Base-by-base conservation (phyloP, 2,888 invertebrate species). In the Limnephilus lunatus region DNA sequence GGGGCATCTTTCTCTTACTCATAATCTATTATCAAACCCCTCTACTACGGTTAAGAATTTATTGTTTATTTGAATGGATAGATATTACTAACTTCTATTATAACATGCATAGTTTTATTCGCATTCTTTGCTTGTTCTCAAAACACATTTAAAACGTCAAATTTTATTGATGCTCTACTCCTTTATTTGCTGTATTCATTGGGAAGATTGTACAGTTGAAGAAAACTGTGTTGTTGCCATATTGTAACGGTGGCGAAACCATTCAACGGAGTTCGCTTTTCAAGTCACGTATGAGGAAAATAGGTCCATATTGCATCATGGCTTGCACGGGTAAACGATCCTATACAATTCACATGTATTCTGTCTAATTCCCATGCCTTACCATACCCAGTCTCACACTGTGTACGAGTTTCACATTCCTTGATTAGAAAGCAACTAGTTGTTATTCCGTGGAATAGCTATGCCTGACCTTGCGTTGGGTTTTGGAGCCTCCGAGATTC, bases 341-440 rank as follows among this genome's bases (percentile, higher is more conserved):
- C 81, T 89, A 81, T 81, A 81, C 81, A 81, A 81, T 81, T 39
- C 81, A 35, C 81, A 39, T 39, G 89, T 89, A 89, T 81, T 89
- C 81, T 81, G 31, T 30, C 81, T 89, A 89, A 89, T 89, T 89
- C 89, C 35, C 81, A 89, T 89, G 89, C 89, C 30, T 35, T 19
- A 35, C 89, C 89, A 89, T 89, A 81, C 35, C 25, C 89, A 39
- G 81, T 30, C 14, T 25, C 44, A 30, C 35, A 39, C 81, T 44
- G 44, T 89, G 31, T 89, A 81, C 81, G 81, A 53, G 32, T 89
- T 81, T 35, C 81, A 30, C 68, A 44, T 86, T 44, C 35, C 81
- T 89, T 89, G 81, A 89, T 89, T 89, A 89, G 89, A 89, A 89
- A 89, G 89, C 89, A 44, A 81, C 32, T 81, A 89, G 81, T 89